Percentiles rank a stretch among this genome's conserved stretches.
These are phyloP conservation scores for Prionailurus bengalensis DNA, from an alignment of 2,113 vertebrate species.

Conservation along the genomic window DNA sequence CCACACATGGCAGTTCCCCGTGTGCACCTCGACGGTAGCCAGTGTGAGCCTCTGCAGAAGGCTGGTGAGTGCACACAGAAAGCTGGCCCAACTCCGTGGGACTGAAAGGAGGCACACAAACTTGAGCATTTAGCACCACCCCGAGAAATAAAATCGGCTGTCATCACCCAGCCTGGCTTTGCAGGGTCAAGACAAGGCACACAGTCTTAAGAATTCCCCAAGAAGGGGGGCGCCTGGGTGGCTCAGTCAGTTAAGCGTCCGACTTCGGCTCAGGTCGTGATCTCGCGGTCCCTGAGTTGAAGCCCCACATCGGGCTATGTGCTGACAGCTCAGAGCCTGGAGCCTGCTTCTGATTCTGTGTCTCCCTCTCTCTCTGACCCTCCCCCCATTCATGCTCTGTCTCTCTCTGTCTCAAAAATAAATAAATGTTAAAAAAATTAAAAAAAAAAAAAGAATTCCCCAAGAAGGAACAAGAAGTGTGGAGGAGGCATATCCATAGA, in stretches of 20 bases:
- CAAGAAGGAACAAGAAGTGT: neutral
- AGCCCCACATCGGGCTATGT: no score
- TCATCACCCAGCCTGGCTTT: neutral
- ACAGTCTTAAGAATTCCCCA: no score
- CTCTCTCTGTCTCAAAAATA: no score
- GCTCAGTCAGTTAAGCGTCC: no score
- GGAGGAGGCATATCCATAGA: neutral
- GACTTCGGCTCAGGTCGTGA: no score
- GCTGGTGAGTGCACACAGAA: neutral
- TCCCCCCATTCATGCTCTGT: no score
- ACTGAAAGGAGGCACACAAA: neutral
- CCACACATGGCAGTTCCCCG: neutral
- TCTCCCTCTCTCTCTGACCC: no score
- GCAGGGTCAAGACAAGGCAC: neutral
- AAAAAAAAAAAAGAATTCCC: neutral
- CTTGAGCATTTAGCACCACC: rapidly evolving
- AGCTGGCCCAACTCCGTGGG: neutral
- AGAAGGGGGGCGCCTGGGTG: no score
- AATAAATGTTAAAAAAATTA: no score
- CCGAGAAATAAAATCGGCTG: neutral
- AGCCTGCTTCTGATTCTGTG: no score
- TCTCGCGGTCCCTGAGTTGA: no score
- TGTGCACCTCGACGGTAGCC: neutral
- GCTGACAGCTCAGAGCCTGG: no score
- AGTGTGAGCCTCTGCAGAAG: neutral